Conservation (phyloP, 2,113 vertebrate species). For the Agapornis roseicollis region DNA sequence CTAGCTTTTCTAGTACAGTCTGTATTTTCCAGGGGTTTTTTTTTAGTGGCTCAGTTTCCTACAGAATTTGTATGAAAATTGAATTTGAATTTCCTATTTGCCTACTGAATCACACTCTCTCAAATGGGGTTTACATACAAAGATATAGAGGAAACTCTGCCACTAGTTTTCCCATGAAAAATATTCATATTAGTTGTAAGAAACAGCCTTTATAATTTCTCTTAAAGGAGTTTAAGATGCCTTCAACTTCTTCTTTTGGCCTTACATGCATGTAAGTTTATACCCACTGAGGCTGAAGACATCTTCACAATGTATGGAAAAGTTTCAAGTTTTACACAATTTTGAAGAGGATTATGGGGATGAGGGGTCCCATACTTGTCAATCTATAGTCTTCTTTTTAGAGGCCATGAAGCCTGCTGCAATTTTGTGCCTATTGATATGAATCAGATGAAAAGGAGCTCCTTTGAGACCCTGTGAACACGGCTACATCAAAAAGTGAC, state of each 20-base stretch:
- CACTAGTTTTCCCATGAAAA: background rate
- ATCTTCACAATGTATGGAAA: background rate
- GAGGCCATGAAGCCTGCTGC: background rate
- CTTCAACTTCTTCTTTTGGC: background rate
- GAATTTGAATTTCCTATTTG: background rate
- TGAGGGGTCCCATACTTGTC: background rate
- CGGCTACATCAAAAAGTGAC: background rate
- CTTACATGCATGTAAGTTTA: background rate
- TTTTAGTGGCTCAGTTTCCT: slow-evolving; percentile 39
- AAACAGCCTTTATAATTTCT: background rate
- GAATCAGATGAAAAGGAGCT: background rate
- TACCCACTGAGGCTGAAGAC: background rate
- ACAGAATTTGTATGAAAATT: background rate
- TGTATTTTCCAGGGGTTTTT: slow-evolving; percentile 26
- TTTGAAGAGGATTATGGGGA: background rate
- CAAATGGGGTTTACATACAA: background rate
- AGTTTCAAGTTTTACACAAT: background rate
- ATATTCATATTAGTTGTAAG: background rate
- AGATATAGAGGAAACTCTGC: slow-evolving; percentile 18
- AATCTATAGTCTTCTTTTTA: background rate
- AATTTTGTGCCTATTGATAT: background rate
- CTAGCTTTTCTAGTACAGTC: slow-evolving; percentile 16
- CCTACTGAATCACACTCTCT: background rate
- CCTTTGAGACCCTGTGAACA: background rate
- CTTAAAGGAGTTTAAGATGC: background rate